These are phyloP conservation scores for Archilochus colubris DNA, from an alignment of 2,113 vertebrate genomes.

Conservation along the genomic window DNA sequence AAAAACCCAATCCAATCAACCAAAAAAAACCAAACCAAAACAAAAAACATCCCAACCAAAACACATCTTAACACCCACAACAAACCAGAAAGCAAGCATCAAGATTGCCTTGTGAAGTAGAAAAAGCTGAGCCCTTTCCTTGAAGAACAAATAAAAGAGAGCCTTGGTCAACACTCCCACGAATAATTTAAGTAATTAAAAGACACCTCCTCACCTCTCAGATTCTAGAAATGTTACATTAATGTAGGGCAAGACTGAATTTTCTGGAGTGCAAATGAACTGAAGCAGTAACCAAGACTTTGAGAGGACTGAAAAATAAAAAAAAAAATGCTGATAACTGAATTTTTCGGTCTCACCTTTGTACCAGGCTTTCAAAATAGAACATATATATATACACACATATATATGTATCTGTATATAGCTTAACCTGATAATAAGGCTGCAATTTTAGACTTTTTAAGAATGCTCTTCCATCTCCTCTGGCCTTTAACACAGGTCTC, in stretches of 20 bases:
- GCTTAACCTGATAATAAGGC: neutral
- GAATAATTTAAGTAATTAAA: neutral
- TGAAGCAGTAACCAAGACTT: neutral
- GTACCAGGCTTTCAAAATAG: neutral
- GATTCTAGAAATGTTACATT: neutral
- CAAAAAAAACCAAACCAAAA: too few species aligned
- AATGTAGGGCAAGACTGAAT: neutral
- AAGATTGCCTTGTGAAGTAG: neutral
- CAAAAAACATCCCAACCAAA: too few species aligned
- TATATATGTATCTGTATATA: neutral
- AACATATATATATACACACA: too few species aligned
- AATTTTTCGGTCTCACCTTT: neutral
- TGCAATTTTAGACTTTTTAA: neutral
- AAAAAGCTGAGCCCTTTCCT: neutral
- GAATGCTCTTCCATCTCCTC: neutral
- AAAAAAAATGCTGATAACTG: neutral
- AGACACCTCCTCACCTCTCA: neutral
- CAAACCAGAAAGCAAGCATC: neutral
- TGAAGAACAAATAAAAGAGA: neutral
- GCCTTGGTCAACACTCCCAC: neutral
- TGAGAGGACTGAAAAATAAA: neutral
- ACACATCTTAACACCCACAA: rapidly evolving
- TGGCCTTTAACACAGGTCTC: neutral
- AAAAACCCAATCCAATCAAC: neutral
- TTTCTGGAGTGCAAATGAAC: neutral